Evolutionary conservation across 2,113 vertebrate genomes (phyloP).

Genomic region (Xenus cinereus): DNA sequence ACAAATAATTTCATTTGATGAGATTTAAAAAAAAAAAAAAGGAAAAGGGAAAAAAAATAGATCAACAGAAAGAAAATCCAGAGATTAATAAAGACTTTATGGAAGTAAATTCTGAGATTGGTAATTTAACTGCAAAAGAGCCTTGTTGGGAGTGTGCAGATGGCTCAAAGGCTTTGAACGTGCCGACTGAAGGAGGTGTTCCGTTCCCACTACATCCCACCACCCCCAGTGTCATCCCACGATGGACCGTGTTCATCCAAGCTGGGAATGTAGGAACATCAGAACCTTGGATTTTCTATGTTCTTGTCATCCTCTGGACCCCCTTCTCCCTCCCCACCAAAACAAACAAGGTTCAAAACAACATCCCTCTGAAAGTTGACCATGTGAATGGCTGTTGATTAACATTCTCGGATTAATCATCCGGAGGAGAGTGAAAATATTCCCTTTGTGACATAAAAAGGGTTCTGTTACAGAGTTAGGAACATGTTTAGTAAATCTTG

Average conservation of each 20-base stretch:
- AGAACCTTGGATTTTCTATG: background rate
- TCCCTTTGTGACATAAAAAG: background rate
- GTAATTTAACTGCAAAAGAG: background rate
- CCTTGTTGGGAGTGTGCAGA: background rate
- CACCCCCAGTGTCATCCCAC: background rate
- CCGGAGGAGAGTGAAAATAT: background rate
- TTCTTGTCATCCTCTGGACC: background rate
- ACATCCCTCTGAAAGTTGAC: no score
- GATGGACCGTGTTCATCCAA: background rate
- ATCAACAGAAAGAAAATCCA: background rate
- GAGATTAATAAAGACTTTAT: background rate
- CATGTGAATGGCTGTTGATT: background rate
- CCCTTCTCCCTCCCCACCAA: background rate
- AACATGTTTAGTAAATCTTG: slow-evolving; percentile 6
- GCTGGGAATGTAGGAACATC: background rate
- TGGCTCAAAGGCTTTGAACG: background rate
- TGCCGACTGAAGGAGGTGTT: background rate
- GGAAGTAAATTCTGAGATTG: background rate
- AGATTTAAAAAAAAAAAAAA: background rate
- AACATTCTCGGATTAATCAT: background rate
- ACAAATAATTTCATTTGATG: background rate
- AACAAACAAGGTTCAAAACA: background rate
- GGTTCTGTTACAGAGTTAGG: background rate
- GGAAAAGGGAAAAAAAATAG: background rate
- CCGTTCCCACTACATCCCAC: background rate